These are phyloP conservation scores for Drosophila anomalata DNA, from an alignment of 2,888 invertebrate genomes.

Conservation along the genomic window DNA sequence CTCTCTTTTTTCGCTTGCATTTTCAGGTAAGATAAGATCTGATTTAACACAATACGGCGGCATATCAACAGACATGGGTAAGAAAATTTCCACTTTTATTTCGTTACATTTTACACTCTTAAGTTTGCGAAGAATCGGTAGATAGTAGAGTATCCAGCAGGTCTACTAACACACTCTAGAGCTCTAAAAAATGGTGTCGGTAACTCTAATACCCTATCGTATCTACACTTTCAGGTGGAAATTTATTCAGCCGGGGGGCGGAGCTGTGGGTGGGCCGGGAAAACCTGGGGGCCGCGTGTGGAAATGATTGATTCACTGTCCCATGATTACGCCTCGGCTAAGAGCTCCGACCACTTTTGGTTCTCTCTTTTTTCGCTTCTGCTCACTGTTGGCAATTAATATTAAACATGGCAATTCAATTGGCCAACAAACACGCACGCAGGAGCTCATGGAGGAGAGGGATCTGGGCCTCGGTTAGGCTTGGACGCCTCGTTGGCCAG, in stretches of 20 bases:
- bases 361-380: slow-evolving; percentile 6
- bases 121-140: slow-evolving; percentile 27
- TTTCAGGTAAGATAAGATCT: slow-evolving; percentile 83
- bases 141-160: slow-evolving; percentile 32
- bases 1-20: slow-evolving; percentile 56
- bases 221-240: slow-evolving; percentile 17
- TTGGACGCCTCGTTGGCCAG: slow-evolving; percentile 30
- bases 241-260: slow-evolving; percentile 29
- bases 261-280: slow-evolving; percentile 25
- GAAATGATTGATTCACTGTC: slow-evolving; percentile 78
- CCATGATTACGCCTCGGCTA: slow-evolving; percentile 35
- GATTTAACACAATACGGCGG: slow-evolving; percentile 83
- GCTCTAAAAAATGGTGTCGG: slow-evolving; percentile 50
- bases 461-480: slow-evolving; percentile 22
- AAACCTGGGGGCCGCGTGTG: slow-evolving; percentile 61
- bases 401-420: slow-evolving; percentile 59
- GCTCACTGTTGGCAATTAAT: slow-evolving; percentile 48
- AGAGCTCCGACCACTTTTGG: slow-evolving; percentile 30
- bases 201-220: slow-evolving; percentile 28
- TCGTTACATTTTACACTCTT: slow-evolving; percentile 48
- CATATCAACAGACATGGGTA: slow-evolving; percentile 83
- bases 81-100: slow-evolving; percentile 81
- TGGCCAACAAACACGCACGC: slow-evolving; percentile 43
- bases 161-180: slow-evolving; percentile 48
- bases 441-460: too few species aligned